phyloP scores from a whole-genome alignment of 1,140 invertebrate species.

The Hydropsyche tenuis region DNA sequence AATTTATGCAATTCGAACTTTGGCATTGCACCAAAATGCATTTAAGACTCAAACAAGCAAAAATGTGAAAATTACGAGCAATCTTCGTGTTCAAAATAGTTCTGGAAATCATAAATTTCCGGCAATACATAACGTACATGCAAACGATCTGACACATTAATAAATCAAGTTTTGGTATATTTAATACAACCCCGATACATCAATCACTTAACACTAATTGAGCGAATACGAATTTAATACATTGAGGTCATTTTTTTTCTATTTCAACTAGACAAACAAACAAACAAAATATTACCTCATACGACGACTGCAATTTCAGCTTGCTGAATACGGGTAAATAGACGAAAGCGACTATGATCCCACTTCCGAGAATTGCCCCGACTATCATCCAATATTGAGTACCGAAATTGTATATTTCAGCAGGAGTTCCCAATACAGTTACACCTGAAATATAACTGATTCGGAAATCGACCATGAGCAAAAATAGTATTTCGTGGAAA shows the following conservation, averaged over 20 bases:
- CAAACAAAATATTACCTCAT: slow-evolving; percentile 70
- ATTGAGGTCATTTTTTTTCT: too few species aligned
- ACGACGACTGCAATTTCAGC: slow-evolving; percentile 79
- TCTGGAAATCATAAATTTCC: too few species aligned
- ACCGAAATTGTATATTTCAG: slow-evolving; percentile 87
- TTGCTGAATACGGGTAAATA: slow-evolving; percentile 86
- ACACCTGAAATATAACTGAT: slow-evolving; percentile 86
- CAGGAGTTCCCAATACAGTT: slow-evolving; percentile 85
- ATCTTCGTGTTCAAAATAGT: too few species aligned
- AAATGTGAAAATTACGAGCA: neutral
- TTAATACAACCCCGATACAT: too few species aligned
- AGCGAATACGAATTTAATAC: neutral
- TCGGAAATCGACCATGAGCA: slow-evolving; percentile 43
- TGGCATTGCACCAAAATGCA: slow-evolving; percentile 12
- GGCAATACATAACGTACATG: too few species aligned
- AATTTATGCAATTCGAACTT: slow-evolving; percentile 50
- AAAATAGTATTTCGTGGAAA: too few species aligned
- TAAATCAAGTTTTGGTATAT: too few species aligned
- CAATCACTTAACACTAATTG: neutral
- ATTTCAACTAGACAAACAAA: slow-evolving; percentile 7
- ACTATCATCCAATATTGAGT: slow-evolving; percentile 82
- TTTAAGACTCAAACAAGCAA: neutral
- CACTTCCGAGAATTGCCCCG: slow-evolving; percentile 70
- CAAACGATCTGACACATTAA: too few species aligned
- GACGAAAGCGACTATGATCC: slow-evolving; percentile 71